Evolutionary conservation across 1,140 invertebrate species (phyloP), one percentile per base, ranked within the genome.

Genomic region (Rhopalosiphum padi): DNA sequence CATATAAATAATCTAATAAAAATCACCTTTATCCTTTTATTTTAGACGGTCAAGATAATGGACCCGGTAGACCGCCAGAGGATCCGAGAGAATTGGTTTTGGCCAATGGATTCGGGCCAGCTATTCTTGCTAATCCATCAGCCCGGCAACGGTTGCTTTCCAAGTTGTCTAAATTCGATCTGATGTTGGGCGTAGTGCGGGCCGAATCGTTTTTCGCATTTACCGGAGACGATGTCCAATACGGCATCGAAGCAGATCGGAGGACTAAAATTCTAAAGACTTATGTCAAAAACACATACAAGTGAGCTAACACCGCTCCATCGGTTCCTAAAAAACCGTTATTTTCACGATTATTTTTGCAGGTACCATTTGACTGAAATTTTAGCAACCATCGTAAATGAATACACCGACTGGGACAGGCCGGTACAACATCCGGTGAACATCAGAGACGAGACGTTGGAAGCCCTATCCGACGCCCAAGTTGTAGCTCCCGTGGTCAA

Each of bases 351-450:
- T 83, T 3, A n/a, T 22, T 23, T 37, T 51, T n/a, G 21, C 93
- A 95, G 94, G 90, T 95, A 95, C 95, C 97, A 98, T 95, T 96
- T 98, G 82, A 97, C 97, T 15, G 97, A 98, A 95, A 98, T 98
- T 94, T 96, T 98, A 68, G 97, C 97, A 5, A 98, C 97, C 21
- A 98, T 98, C 94, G 97, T 99, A 94, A 99, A 99, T 95, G 98
- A 99, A 95, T 99, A 99, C 95, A 99, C 98, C 6, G 98, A 99
- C 95, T 99, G 99, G 99, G 98, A 99, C 95, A 96, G 97, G 94
- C 98, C 98, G 6, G 97, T 98, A 21, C 98, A 98, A 95, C 98
- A 99, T 96, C 98, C 98, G 46, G 97, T 98, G 94, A 95, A 94
- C 83, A 95, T 95, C 35, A 85, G 99, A 82, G 98, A 99, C 95